Conservation (phyloP, 1,140 invertebrate species). For the Pseudobourletiella spinata region DNA sequence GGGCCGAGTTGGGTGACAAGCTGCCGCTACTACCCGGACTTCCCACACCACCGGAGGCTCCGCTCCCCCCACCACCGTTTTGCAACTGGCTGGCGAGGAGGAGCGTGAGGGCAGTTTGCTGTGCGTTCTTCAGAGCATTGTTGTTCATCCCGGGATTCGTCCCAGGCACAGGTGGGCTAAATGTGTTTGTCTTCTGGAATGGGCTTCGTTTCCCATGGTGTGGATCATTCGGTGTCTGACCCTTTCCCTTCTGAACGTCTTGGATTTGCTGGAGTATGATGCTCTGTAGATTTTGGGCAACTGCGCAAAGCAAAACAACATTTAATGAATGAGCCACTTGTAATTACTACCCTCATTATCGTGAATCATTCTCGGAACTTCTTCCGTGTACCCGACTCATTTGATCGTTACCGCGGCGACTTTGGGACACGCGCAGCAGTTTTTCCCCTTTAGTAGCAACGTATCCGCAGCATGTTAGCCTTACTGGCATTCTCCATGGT, state of each 20-base stretch:
- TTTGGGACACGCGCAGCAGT: too few relatives aligned
- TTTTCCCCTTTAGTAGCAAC: too few relatives aligned
- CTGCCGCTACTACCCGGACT: constrained; percentile 17
- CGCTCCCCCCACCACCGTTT: constrained; percentile 19
- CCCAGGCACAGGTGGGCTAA: background rate
- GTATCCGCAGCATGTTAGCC: too few relatives aligned
- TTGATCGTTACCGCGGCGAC: too few relatives aligned
- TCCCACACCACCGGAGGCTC: constrained; percentile 16
- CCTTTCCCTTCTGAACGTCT: constrained; percentile 38
- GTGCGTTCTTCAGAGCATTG: constrained; percentile 36
- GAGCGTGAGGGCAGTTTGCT: constrained; percentile 40
- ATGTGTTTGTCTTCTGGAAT: constrained; percentile 18
- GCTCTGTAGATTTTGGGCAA: constrained; percentile 47
- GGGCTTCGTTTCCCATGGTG: constrained; percentile 18
- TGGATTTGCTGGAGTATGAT: constrained; percentile 45
- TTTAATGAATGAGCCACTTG: background rate
- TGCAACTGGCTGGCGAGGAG: constrained; percentile 39
- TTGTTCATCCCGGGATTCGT: constrained; percentile 12
- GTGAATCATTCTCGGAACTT: too few relatives aligned
- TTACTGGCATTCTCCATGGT: too few relatives aligned
- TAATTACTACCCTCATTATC: too few relatives aligned
- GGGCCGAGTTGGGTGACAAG: constrained; percentile 28
- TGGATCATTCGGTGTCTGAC: constrained; percentile 5
- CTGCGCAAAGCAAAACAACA: constrained; percentile 37
- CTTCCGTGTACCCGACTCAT: too few relatives aligned